Evolutionary conservation across 2,888 invertebrate species (phyloP).

Genomic region (Cryptosula pallasiana): DNA sequence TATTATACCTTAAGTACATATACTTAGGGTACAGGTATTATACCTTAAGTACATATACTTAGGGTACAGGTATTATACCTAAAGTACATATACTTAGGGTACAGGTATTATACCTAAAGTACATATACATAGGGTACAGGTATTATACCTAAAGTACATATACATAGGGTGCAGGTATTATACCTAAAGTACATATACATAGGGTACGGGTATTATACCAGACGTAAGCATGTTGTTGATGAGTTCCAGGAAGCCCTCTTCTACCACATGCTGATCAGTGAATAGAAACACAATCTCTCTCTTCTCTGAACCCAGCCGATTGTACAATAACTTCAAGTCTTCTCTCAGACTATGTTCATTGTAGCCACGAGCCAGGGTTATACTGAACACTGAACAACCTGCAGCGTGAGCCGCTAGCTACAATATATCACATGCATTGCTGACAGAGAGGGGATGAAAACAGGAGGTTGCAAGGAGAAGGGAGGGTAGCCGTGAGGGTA

Average conservation of each 20-base stretch:
- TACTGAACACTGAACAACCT: slow-evolving; percentile 25
- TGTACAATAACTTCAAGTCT: slow-evolving; percentile 28
- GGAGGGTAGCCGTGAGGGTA: too few species aligned
- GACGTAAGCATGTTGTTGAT: slow-evolving; percentile 29
- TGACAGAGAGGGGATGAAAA: neutral
- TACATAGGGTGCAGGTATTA: neutral
- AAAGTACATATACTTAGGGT: too few species aligned
- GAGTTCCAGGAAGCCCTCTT: slow-evolving; percentile 29
- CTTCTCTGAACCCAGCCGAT: slow-evolving; percentile 26
- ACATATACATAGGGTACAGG: neutral
- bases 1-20: too few species aligned
- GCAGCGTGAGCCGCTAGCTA: slow-evolving; percentile 25
- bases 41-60: too few species aligned
- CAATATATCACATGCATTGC: neutral
- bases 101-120: neutral
- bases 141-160: slow-evolving; percentile 25
- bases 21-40: too few species aligned
- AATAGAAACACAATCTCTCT: slow-evolving; percentile 27
- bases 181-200: neutral
- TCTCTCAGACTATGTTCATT: slow-evolving; percentile 28
- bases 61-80: too few species aligned
- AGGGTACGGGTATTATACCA: neutral
- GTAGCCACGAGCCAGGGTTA: slow-evolving; percentile 26
- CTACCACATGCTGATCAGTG: slow-evolving; percentile 28
- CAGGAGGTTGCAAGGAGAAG: too few species aligned